Evolutionary conservation across 2,113 vertebrate genomes (phyloP), one percentile per base, ranked within the genome.

Genomic region (Pollachius pollachius): DNA sequence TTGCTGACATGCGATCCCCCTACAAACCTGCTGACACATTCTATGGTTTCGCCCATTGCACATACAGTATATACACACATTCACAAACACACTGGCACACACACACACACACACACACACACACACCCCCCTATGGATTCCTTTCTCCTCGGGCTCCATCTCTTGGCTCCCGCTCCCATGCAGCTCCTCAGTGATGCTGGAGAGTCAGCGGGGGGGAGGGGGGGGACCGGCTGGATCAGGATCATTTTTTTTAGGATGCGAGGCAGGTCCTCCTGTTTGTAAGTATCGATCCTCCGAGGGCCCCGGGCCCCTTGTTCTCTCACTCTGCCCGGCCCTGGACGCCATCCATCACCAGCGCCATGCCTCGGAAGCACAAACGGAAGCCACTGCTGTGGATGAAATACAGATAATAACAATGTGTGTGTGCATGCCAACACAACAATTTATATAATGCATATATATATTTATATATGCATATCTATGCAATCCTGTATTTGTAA

Each of bases 321-420:
- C 76, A 85, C 80, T 89, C 80, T 48, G 41, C 73, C 81, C 61
- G 71, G 79, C 88, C 87, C 89, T 72, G 82, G 85, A 88, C 84
- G 87, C 89, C 84, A 90, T 91, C 90, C 89, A 92, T 91, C 90
- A 92, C 72, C 3, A 59, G 76, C 76, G 82, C 86, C 89, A 88
- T 89, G 90, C 90, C 88, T 88, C 81, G 88, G 83, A 88, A 87
- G 88, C 87, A 89, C 86, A 85, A 87, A 81, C 82, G 79, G 87
- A 85, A 73, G 74, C 8, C 37, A 48, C 8, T 48, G 80, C 81
- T 85, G 82, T 89, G 86, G 89, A 84, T 87, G 82, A 85, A 81
- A 79, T 30, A 69, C 77, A 76, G 17, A 57, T 57, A 57, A 11
- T 48, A 48, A 9, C 8, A 48, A 9, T 48, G 41, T 48, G 6